Evolutionary conservation across 2,113 vertebrate genomes (phyloP), one percentile per base, ranked within the genome.

Genomic region (Amphilophus citrinellus): DNA sequence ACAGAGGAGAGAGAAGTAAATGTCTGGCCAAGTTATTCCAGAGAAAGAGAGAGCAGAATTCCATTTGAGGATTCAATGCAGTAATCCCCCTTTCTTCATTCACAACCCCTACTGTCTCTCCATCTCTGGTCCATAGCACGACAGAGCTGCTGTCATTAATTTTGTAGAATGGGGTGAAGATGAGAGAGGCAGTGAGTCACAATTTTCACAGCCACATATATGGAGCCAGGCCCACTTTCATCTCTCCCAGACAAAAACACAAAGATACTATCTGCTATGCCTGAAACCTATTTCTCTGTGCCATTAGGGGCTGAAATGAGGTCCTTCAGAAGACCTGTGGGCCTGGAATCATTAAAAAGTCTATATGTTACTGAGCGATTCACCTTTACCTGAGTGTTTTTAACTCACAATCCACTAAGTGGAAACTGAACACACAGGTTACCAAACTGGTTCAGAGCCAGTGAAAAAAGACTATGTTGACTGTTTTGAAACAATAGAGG

Each of bases 271-370:
- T 93, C 92, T 92, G 76, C 86, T 81, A 79, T 81, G 76, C 90
- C 91, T 91, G 87, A 90, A 95, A 94, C 85, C 87, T 80, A 95
- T 95, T 94, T 95, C 91, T 92, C 87, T 79, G 80, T 84, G 81
- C 90, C 84, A 95, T 95, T 94, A 93, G 89, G 80, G 83, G 79
- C 90, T 81, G 88, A 87, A 94, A 91, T 91, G 30, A 77, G 90
- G 82, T 91, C 80, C 82, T 87, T 75, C 65, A 77, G 84, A 89
- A 61, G 78, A 88, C 71, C 62, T 57, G 75, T 27, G 77, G 86
- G 82, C 82, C 78, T 61, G 73, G 39, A 68, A 76, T 84, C 83
- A 88, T 87, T 87, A 92, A 88, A 86, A 92, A 82, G 84, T 17
- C 47, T 59, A 14, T 86, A 71, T 89, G 86, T 76, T 66, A 66